Evolutionary conservation across 2,888 invertebrate genomes (phyloP), one percentile per base, ranked within the genome.

Genomic region (Aquatica leii): DNA sequence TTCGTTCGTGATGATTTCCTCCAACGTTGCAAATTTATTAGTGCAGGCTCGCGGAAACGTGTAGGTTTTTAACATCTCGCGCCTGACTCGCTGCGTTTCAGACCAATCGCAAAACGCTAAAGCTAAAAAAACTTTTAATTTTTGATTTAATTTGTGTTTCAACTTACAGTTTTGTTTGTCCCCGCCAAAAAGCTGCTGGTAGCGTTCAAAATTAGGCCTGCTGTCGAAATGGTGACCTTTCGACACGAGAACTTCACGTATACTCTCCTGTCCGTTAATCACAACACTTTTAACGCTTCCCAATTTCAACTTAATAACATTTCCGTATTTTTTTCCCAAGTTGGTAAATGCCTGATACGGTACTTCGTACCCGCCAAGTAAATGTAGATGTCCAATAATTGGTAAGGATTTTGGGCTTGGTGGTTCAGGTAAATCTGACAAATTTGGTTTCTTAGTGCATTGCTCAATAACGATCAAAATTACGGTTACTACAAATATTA

Each of bases 21-120:
- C 85, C 49, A 88, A 74, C 37, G 82, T 79, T 63, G 82, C 77
- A 74, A 83, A 87, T 52, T 84, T 84, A 37, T 81, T 74, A n/a
- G 86, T 84, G 67, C 84, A 84, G 1, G 85, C 82, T 37, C 85
- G 80, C 0, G 88, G 88, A 71, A 88, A 87, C 1, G 86, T 85
- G 78, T 87, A 84, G 0, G 82, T 81, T 57, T 82, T 82, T 3
- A 88, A 78, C 82, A 88, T 84, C 62, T 87, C 86, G 9, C 89
- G 81, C 8, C 88, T 81, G 0, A 81, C 77, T 71, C 86, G 87
- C 70, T 90, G 89, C 0, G 86, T 78, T 11, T 86, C 84, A 6
- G 88, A 88, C 88, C 88, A 90, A 74, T 89, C 85, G 76, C 88
- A 88, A 72, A 90, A 87, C n/a, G 89, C 89, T 69, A 90, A 78